phyloP scores from a whole-genome alignment of 1,140 invertebrate species.

The Aphelinus atriplicis region DNA sequence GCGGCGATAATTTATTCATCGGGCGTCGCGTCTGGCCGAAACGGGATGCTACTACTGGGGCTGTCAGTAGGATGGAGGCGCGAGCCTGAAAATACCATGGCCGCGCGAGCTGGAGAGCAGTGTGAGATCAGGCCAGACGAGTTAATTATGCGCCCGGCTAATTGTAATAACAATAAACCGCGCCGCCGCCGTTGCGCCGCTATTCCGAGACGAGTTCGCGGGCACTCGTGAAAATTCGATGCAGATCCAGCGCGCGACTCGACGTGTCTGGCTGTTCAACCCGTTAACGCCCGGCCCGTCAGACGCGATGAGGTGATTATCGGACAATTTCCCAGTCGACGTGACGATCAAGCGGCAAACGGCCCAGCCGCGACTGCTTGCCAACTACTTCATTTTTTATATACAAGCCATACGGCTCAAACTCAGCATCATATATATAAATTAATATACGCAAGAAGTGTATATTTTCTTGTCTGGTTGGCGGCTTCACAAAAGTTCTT shows the following conservation, averaged over 20 bases:
- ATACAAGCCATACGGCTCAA: no score
- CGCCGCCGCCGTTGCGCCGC: neutral
- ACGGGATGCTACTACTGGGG: constrained; percentile 3
- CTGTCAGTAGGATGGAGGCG: neutral
- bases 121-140: neutral
- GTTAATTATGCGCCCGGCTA: constrained; percentile 11
- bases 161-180: constrained; percentile 14
- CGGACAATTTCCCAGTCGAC: no score
- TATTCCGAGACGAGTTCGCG: neutral
- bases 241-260: neutral
- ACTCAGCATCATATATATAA: no score
- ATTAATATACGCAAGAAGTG: no score
- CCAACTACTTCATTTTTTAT: no score
- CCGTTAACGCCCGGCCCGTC: no score
- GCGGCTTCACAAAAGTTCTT: no score
- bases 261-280: no score
- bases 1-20: constrained; percentile 6
- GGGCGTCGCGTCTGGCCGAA: neutral
- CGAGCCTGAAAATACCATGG: neutral
- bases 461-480: no score
- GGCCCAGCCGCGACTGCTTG: no score
- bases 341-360: no score
- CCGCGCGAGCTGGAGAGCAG: neutral
- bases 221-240: neutral
- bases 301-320: no score